Evolutionary conservation across 2,113 vertebrate genomes (phyloP).

Genomic region (Leiothrix lutea): DNA sequence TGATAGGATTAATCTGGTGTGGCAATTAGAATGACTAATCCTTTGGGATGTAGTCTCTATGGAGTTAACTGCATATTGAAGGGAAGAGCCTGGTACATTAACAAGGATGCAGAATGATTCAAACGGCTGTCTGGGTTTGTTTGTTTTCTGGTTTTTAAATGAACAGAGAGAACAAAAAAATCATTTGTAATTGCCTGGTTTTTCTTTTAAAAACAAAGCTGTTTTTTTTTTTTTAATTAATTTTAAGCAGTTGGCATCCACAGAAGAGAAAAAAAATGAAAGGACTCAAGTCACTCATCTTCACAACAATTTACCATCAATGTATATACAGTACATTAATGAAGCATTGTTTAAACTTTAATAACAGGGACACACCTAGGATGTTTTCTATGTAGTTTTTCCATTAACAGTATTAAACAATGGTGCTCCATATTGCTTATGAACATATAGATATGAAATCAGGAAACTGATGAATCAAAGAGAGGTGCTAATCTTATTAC

Average conservation of each 20-base stretch:
- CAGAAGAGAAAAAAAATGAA: conserved; percentile 87
- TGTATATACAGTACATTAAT: conserved; percentile 90
- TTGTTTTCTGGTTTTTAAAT: conserved; percentile 72
- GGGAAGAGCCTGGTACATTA: conserved; percentile 63
- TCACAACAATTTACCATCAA: conserved; percentile 90
- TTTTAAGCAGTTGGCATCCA: conserved; percentile 92
- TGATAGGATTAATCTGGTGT: conserved; percentile 46
- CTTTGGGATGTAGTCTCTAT: conserved; percentile 61
- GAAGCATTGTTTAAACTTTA: conserved; percentile 92
- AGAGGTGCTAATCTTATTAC: conserved; percentile 91
- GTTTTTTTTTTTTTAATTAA: conserved; percentile 66
- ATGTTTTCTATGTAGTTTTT: conserved; percentile 85
- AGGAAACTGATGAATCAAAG: conserved; percentile 87
- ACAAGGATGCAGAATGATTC: conserved; percentile 57
- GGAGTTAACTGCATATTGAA: conserved; percentile 67
- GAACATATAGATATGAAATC: conserved; percentile 94
- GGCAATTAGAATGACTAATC: conserved; percentile 63
- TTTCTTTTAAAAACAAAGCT: conserved; percentile 73
- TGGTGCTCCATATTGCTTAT: conserved; percentile 99
- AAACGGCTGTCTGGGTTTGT: conserved; percentile 57
- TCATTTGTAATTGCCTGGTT: conserved; percentile 63
- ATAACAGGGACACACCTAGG: conserved; percentile 89
- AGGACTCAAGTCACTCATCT: conserved; percentile 83
- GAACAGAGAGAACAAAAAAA: conserved; percentile 78
- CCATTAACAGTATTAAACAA: conserved; percentile 94